Evolutionary conservation across 2,113 vertebrate species (phyloP), one percentile per base, ranked within the genome.

Genomic region (Macquaria ambigua): DNA sequence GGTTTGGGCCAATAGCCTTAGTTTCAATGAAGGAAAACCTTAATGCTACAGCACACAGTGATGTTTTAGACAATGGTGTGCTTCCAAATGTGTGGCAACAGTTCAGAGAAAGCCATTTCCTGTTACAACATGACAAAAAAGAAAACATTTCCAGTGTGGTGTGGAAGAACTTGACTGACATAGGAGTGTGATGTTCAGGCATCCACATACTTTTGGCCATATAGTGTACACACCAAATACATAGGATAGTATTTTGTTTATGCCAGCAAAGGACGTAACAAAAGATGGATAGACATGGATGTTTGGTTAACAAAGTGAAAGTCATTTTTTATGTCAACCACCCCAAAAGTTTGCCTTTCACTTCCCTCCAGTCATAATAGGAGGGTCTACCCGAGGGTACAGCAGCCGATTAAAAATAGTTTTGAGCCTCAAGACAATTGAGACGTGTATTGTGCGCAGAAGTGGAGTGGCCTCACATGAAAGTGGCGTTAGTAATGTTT

Each of bases 401-500:
- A 31, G 53, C 20, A 0, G 43, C 41, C 67, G 59, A 84, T 68
- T 73, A 83, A 81, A 78, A 31, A 2, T 48, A 52, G n/a, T 43
- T 70, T 63, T 12, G 39, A 72, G 41, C 25, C 48, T 56, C 25
- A 1, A 15, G 74, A 87, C 82, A 61, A 73, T 69, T 61, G 64
- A 77, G 82, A 34, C 1, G 39, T 83, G 77, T 2, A 1, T 23
- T 50, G 77, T 41, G 68, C 53, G 0, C 25, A 79, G 68, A 50
- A 52, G 52, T 58, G 74, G 69, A 61, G 50, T 6, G 43, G 62
- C 43, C 41, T 34, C 74, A 8, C 18, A 34, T 18, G 43, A 56
- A 63, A 21, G 59, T 6, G n/a, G 59, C 8, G 23, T 23, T 28
- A 0, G 61, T 79, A 59, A 85, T 85, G 74, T 78, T 83, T 74